Base-by-base conservation (phyloP, 2,797 vertebrate species). In the Nasua narica region DNA sequence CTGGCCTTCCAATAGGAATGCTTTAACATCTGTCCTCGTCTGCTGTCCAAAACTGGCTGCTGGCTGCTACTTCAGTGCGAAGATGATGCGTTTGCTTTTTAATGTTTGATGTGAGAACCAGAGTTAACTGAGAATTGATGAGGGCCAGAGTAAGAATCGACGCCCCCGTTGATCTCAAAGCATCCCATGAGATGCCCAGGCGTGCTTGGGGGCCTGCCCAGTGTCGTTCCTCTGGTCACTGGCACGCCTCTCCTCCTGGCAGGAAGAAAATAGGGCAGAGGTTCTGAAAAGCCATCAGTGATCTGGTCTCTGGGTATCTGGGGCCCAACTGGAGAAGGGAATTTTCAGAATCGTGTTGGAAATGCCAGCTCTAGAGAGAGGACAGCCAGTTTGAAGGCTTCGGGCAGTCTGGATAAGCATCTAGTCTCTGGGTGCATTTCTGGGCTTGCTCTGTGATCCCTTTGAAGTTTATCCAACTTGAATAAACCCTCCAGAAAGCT, bases 391-490 rank as follows among this genome's bases (percentile, higher is more conserved):
- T 92, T 95, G 94, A 90, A 93, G 65, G 74, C 96, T 97, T 92
- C 67, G 52, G 95, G 96, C 96, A 81, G 65, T 92, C 94, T 96
- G 94, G 97, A 96, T 95, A 94, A 96, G 93, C 90, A 97, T 94
- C 96, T 95, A 89, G 92, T 95, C 74, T 87, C 40, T 65, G 85
- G 82, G 90, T 77, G n/a, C 56, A 90, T 96, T 97, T 98, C 91
- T 96, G 86, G 97, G 92, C 62, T 87, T 94, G 78, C 78, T 97
- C 91, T 96, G 90, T 77, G 95, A 97, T 93, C 94, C 86, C 85
- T 98, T 95, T 97, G 97, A 97, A 97, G 97, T 96, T 83, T 87
- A 90, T 95, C 95, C 96, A 97, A 87, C 87, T 96, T 84, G 74
- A 91, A 95, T 94, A 96, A 97, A 54, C 54, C 76, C 87, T 96